A percentile compares a stretch with the other conserved stretches of the same genome.
Evolutionary conservation across 2,888 invertebrate genomes (phyloP).

Genomic region (Branchellion lobata): DNA sequence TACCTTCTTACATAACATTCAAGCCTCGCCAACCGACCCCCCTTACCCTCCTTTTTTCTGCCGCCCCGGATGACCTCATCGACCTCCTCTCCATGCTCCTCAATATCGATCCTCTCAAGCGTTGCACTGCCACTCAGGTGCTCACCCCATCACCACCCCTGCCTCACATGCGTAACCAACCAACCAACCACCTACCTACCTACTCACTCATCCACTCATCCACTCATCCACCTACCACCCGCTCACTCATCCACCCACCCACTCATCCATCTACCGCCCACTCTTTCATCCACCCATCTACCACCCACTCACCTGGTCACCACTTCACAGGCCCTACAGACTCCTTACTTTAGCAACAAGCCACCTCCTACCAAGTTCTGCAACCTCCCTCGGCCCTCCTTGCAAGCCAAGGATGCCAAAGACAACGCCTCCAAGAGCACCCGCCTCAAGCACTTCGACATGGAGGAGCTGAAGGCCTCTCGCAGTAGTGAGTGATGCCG

Average conservation of each 20-base stretch:
- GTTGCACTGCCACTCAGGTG: slow-evolving; percentile 76
- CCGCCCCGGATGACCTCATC: slow-evolving; percentile 86
- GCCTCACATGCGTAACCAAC: background rate
- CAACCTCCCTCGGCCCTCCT: slow-evolving; percentile 72
- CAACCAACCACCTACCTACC: background rate
- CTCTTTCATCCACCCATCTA: no score
- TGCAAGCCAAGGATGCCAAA: background rate
- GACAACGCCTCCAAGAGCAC: background rate
- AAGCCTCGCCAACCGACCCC: slow-evolving; percentile 81
- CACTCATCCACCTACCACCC: no score
- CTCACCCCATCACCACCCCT: background rate
- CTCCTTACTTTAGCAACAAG: slow-evolving; percentile 86
- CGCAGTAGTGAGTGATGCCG: background rate
- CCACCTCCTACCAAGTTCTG: slow-evolving; percentile 81
- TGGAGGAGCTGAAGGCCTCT: background rate
- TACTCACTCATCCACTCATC: no score
- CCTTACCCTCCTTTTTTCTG: slow-evolving; percentile 87
- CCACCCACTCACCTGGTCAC: no score
- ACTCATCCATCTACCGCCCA: no score
- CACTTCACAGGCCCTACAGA: slow-evolving; percentile 75
- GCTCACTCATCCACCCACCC: no score
- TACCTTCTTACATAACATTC: slow-evolving; percentile 90
- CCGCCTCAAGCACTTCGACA: background rate
- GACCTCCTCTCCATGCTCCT: slow-evolving; percentile 77
- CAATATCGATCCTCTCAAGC: slow-evolving; percentile 77